These are phyloP conservation scores for Drosophila pachea DNA, from an alignment of 1,140 invertebrate species.

Conservation along the genomic window DNA sequence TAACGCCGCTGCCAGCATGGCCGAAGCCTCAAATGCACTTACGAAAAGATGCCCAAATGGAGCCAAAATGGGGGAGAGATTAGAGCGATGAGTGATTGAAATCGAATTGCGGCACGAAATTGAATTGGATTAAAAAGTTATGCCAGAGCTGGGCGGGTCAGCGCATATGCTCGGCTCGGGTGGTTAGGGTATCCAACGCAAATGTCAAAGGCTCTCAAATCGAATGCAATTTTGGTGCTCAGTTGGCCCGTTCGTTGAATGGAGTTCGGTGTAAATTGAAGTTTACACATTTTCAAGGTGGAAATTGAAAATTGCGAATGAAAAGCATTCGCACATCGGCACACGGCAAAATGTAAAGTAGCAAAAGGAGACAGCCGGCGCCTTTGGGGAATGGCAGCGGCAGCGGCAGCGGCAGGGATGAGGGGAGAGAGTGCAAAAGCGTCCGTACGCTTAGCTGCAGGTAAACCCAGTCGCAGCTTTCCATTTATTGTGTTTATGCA, in stretches of 20 bases:
- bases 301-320: constrained; percentile 71
- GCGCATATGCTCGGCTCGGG: too few relatives aligned
- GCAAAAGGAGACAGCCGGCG: constrained; percentile 50
- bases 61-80: too few relatives aligned
- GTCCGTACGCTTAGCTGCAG: constrained; percentile 26
- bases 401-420: background rate
- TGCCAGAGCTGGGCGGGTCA: background rate
- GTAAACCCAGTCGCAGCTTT: constrained; percentile 4
- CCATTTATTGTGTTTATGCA: constrained; percentile 58
- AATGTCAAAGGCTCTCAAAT: constrained; percentile 9
- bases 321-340: constrained; percentile 64
- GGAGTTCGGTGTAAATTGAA: constrained; percentile 59
- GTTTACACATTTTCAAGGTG: constrained; percentile 70
- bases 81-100: background rate
- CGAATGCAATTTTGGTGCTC: constrained; percentile 11
- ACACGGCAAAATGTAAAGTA: constrained; percentile 66
- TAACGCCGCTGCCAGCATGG: background rate
- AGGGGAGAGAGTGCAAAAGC: constrained; percentile 2
- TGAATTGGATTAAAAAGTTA: background rate
- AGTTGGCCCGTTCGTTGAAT: background rate
- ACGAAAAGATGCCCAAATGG: background rate
- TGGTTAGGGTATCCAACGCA: background rate
- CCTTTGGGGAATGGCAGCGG: background rate
- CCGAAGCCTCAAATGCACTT: constrained; percentile 15
- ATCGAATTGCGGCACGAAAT: background rate